phyloP scores from a whole-genome alignment of 2,113 vertebrate genomes.

The Ondatra zibethicus region DNA sequence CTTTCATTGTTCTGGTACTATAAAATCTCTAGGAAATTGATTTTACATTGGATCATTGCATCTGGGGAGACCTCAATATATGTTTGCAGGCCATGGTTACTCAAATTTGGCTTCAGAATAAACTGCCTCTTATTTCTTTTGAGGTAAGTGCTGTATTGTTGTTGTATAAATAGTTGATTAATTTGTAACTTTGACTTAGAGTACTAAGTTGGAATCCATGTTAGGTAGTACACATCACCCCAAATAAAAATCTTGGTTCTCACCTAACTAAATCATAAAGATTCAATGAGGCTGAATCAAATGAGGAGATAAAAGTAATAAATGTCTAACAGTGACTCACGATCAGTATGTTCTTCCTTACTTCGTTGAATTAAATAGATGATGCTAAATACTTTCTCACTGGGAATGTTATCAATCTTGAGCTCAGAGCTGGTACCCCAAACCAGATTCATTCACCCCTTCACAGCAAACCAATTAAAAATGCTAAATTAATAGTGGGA shows the following conservation, averaged over 20 bases:
- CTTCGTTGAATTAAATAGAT: not conserved
- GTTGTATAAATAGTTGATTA: not conserved
- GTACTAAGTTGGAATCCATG: not conserved
- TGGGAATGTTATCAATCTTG: not conserved
- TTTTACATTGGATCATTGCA: not conserved
- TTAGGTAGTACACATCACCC: not conserved
- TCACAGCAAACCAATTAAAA: not conserved
- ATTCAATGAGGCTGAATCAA: not conserved
- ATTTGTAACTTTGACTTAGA: not conserved
- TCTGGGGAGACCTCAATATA: not conserved
- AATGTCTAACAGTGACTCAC: not conserved
- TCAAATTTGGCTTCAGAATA: not conserved
- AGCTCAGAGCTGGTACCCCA: not conserved
- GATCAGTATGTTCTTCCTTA: slow-evolving; percentile 13
- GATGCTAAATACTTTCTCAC: slow-evolving; percentile 3
- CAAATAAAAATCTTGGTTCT: slow-evolving; percentile 9
- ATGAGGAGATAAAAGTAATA: slow-evolving; percentile 32
- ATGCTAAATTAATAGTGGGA: not conserved
- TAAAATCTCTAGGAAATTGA: not conserved
- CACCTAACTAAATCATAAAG: not conserved
- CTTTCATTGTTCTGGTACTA: not conserved
- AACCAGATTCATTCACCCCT: not conserved
- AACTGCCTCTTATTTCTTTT: not conserved
- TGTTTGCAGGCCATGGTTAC: too few relatives aligned
- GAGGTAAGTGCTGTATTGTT: not conserved